Conservation (phyloP, 2,797 vertebrate genomes). For the Sorex maritimensis region DNA sequence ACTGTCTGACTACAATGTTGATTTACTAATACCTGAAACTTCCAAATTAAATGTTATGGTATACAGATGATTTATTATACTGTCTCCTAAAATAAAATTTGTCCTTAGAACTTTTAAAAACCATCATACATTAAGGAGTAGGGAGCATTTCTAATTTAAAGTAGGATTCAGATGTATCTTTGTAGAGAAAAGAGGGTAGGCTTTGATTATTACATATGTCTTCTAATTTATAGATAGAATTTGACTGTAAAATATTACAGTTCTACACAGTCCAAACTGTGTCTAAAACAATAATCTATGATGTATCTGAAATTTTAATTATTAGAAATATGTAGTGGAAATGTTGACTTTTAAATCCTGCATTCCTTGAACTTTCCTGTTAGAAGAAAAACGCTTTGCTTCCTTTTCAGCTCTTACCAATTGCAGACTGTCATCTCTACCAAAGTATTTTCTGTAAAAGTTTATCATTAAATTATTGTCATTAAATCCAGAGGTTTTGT, state of each 20-base stretch:
- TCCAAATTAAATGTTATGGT: conserved; percentile 84
- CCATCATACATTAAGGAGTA: conserved; percentile 13
- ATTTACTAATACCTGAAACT: conserved; percentile 81
- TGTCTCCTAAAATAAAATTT: conserved; percentile 79
- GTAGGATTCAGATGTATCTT: conserved; percentile 76
- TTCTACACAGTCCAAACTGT: conserved; percentile 76
- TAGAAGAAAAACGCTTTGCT: conserved; percentile 49
- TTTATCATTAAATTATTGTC: conserved; percentile 25
- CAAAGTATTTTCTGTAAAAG: conserved; percentile 36
- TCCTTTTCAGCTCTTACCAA: conserved; percentile 42
- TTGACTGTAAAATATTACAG: conserved; percentile 76
- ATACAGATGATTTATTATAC: conserved; percentile 83
- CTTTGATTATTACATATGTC: conserved; percentile 83
- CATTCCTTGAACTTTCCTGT: conserved; percentile 73
- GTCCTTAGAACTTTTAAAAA: conserved; percentile 72
- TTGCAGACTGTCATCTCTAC: conserved; percentile 50
- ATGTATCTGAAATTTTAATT: conserved; percentile 77
- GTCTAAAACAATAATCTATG: conserved; percentile 78
- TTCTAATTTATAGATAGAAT: conserved; percentile 81
- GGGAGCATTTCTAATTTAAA: conserved; percentile 83
- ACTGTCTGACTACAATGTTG: conserved; percentile 75
- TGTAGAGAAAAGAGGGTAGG: conserved; percentile 66
- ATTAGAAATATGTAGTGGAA: conserved; percentile 75
- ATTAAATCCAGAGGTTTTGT: conserved; percentile 40
- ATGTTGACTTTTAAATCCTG: conserved; percentile 59